These are phyloP conservation scores for Euspilapteryx auroguttella DNA, from an alignment of 2,888 invertebrate genomes.

Conservation along the genomic window DNA sequence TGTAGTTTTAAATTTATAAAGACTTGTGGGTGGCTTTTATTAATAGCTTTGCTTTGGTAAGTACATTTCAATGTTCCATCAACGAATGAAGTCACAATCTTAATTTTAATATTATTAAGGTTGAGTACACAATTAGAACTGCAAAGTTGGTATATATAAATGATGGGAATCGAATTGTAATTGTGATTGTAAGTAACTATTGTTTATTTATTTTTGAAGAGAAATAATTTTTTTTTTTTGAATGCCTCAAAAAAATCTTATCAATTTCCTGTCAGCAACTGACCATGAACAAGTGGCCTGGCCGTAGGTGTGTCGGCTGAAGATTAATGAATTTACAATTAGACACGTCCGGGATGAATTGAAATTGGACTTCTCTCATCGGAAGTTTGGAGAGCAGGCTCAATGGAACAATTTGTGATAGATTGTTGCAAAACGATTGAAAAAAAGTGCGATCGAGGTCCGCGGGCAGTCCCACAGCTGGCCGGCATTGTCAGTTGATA, in stretches of 20 bases:
- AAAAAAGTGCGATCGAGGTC: slow-evolving; percentile 31
- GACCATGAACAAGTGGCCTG: slow-evolving; percentile 51
- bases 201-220: too few relatives aligned
- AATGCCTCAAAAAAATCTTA: slow-evolving; percentile 18
- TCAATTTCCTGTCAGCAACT: slow-evolving; percentile 58
- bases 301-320: slow-evolving; percentile 14
- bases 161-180: too few relatives aligned
- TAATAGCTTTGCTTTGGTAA: too few relatives aligned
- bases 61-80: too few relatives aligned
- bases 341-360: slow-evolving; percentile 50
- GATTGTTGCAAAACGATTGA: slow-evolving; percentile 30
- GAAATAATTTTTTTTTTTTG: too few relatives aligned
- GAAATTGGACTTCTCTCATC: slow-evolving; percentile 48
- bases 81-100: too few relatives aligned
- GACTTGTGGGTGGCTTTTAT: too few relatives aligned
- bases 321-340: slow-evolving; percentile 58
- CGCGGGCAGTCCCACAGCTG: slow-evolving; percentile 47
- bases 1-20: too few relatives aligned
- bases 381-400: slow-evolving; percentile 42
- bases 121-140: too few relatives aligned
- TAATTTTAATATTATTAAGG: too few relatives aligned
- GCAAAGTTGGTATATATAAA: too few relatives aligned
- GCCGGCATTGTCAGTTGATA: slow-evolving; percentile 16
- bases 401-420: slow-evolving; percentile 43
- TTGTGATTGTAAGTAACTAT: too few relatives aligned